Evolutionary conservation across 2,888 invertebrate genomes (phyloP), one percentile per base, ranked within the genome.

Genomic region (Andrena praecox): DNA sequence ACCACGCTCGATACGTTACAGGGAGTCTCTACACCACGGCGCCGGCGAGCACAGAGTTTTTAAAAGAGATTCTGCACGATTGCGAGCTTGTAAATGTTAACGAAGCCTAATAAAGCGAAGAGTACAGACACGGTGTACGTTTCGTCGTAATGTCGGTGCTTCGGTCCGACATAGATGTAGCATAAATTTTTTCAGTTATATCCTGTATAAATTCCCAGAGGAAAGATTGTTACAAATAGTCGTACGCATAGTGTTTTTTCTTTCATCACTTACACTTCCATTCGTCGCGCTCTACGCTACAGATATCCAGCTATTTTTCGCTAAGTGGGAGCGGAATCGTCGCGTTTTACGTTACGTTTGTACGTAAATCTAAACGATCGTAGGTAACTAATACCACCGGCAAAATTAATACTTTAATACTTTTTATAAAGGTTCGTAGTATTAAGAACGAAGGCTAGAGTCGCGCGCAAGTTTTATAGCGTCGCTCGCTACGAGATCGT

Each of bases 1-100:
- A 24, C 20, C 20, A 24, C 8, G 33, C 31, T 64, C 16, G 50
- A 29, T 74, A 60, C 73, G 90, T 95, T 94, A 92, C 94, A 92
- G 96, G 96, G 84, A 95, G 95, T 85, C 94, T 96, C 42, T 96
- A 96, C 83, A 96, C 96, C 27, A 96, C 95, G 86, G 96, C 96
- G 0, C 96, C 96, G 42, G 92, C 94, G n/a, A 94, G 93, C 80
- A 94, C 94, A 64, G 89, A 91, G 60, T 93, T 94, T 84, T 89
- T 95, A 27, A 94, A 94, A 87, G 94, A 94, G 66, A 87, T 95
- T 62, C 89, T 93, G 84, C 88, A 82, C 60, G 48, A 71, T 24
- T 82, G 63, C 63, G 78, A 82, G 1, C 50, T 73, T 62, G 73
- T 79, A 69, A 83, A 81, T 62, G 62, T 84, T 35, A 75, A 82